Evolutionary conservation across 2,888 invertebrate species (phyloP).

Genomic region (Lepidocyrtinus sp.): DNA sequence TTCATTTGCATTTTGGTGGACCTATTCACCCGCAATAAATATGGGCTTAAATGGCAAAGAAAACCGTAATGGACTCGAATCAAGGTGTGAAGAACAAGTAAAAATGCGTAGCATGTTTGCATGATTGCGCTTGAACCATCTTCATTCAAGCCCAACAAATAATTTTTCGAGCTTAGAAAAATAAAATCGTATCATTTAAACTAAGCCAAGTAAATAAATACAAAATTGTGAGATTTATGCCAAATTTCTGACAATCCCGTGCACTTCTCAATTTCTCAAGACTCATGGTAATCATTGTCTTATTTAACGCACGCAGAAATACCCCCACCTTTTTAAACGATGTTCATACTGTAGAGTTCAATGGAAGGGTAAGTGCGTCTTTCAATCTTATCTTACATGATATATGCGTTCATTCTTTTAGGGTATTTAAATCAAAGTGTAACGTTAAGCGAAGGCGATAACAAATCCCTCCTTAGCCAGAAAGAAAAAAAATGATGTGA

Average conservation of each 20-base stretch:
- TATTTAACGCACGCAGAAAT: background rate
- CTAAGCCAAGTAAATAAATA: no score
- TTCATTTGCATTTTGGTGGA: background rate
- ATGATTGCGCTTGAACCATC: slow-evolving; percentile 3
- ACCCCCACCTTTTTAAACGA: background rate
- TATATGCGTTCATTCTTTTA: background rate
- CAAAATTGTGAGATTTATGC: slow-evolving; percentile 19
- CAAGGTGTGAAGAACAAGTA: slow-evolving; percentile 3
- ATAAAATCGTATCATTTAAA: no score
- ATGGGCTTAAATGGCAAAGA: background rate
- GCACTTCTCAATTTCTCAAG: background rate
- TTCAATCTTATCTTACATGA: background rate
- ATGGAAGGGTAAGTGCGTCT: background rate
- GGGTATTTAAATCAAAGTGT: slow-evolving; percentile 2
- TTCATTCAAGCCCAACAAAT: no score
- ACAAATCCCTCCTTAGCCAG: no score
- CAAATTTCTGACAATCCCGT: slow-evolving; percentile 3
- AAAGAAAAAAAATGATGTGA: slow-evolving; percentile 16
- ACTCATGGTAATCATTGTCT: background rate
- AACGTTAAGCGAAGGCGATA: background rate
- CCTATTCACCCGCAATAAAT: background rate
- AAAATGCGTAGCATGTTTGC: slow-evolving; percentile 8
- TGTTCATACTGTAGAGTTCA: no score
- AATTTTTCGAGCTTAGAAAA: no score
- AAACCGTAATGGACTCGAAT: background rate